Percentiles rank a stretch among this genome's conserved stretches.
These are phyloP conservation scores for Vireo altiloquus DNA, from an alignment of 2,113 vertebrate genomes.

Conservation along the genomic window DNA sequence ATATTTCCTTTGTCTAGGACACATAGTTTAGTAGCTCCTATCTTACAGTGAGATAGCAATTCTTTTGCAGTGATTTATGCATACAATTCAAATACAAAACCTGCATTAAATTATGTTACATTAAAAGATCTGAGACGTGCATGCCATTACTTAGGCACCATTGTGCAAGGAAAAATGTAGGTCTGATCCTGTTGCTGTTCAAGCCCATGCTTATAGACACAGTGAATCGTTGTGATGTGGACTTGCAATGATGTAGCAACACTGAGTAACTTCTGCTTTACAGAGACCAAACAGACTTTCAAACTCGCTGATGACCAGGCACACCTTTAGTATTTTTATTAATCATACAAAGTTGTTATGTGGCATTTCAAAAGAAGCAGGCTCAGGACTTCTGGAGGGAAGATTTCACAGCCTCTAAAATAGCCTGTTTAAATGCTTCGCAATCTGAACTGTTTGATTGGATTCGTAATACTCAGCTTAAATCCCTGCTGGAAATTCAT, in stretches of 20 bases:
- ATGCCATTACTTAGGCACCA: neutral
- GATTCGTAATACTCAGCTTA: neutral
- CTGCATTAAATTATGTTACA: constrained; percentile 15
- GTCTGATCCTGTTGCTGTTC: neutral
- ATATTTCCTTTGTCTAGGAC: constrained; percentile 59
- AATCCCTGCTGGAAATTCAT: neutral
- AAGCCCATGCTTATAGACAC: neutral
- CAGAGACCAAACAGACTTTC: neutral
- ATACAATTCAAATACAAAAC: constrained; percentile 25
- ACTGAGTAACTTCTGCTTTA: neutral
- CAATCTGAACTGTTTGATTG: neutral
- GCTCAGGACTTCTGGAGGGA: neutral
- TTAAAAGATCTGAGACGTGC: neutral
- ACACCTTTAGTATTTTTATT: neutral
- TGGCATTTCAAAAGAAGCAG: neutral
- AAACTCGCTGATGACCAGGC: neutral
- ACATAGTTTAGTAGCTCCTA: constrained; percentile 28
- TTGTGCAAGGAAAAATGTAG: neutral
- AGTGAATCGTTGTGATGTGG: neutral
- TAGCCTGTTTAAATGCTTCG: neutral
- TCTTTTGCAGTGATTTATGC: constrained; percentile 38
- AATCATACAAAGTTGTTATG: neutral
- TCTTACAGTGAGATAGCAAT: constrained; percentile 41
- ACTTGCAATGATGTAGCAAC: neutral
- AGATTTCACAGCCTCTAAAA: neutral